Evolutionary conservation across 2,113 vertebrate species (phyloP), one percentile per base, ranked within the genome.

Genomic region (Eurypyga helias): DNA sequence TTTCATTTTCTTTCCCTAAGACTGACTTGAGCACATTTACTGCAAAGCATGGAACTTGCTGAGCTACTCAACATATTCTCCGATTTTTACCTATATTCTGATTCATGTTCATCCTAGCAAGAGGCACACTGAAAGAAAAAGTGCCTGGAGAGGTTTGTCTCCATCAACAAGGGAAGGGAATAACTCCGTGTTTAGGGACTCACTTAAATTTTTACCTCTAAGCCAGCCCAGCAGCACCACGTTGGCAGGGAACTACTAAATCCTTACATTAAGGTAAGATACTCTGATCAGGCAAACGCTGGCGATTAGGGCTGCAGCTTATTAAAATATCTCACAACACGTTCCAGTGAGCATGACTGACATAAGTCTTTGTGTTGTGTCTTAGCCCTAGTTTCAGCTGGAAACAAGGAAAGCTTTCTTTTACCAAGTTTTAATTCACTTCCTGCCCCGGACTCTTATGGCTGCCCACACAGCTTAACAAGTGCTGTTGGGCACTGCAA

Each of bases 371-470:
- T 12, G 52, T 18, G 38, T 0, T 62, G 38, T 26, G 43, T 13
- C 85, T 43, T 4, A 79, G 75, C 46, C 64, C 26, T 45, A n/a
- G 19, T n/a, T 71, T 46, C 89, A 88, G 85, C 29, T 17, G 34
- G 71, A 83, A 88, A 96, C 88, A 94, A 93, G 93, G 84, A 91
- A 79, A 85, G 84, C 77, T 96, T 95, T 96, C 67, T 93, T 89
- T 69, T 28, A 28, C 48, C 1, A 10, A 54, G 71, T 51, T 91
- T 73, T 3, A 24, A 36, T 17, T 93, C 3, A 0, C 34, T 88
- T 97, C 95, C 96, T 93, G 60, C 41, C 67, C 55, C 10, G 0
- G 46, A 8, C 51, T 43, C 34, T 71, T 73, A 58, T 1, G 76
- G 79, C 93, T 75, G 6, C 93, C 94, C 91, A 91, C 91, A 16